These are phyloP conservation scores for Carterocephalus palaemon DNA, from an alignment of 2,888 invertebrate genomes.

Conservation along the genomic window DNA sequence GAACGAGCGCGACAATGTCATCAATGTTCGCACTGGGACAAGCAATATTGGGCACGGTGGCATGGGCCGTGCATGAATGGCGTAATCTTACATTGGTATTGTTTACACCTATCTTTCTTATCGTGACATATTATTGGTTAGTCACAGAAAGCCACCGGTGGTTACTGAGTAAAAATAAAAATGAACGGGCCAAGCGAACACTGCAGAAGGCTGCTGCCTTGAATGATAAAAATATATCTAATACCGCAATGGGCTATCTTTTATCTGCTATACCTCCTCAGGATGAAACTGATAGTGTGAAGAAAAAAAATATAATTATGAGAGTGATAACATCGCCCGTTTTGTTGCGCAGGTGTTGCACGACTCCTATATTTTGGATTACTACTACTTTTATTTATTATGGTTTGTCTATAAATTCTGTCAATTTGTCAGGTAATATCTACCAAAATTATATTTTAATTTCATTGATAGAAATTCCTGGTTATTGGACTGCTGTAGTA, in stretches of 20 bases:
- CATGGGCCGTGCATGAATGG: slow-evolving; percentile 85
- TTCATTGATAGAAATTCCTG: slow-evolving; percentile 84
- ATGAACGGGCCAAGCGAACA: slow-evolving; percentile 79
- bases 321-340: slow-evolving; percentile 75
- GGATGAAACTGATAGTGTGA: slow-evolving; percentile 31
- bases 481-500: slow-evolving; percentile 81
- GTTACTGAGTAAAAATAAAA: slow-evolving; percentile 83
- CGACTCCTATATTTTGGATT: slow-evolving; percentile 88
- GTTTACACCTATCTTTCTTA: slow-evolving; percentile 82
- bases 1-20: slow-evolving; percentile 84
- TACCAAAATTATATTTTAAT: slow-evolving; percentile 86
- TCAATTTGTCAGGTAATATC: slow-evolving; percentile 85
- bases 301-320: slow-evolving; percentile 43
- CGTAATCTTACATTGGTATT: slow-evolving; percentile 81
- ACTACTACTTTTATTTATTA: slow-evolving; percentile 89
- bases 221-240: slow-evolving; percentile 77
- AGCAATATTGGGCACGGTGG: slow-evolving; percentile 81
- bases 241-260: slow-evolving; percentile 59
- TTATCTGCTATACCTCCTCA: slow-evolving; percentile 52
- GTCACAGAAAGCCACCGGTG: slow-evolving; percentile 87
- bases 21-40: slow-evolving; percentile 86
- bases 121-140: slow-evolving; percentile 83
- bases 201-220: slow-evolving; percentile 80
- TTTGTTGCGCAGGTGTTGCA: slow-evolving; percentile 79
- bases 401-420: slow-evolving; percentile 87